Percentiles rank a stretch among this genome's conserved stretches.
phyloP scores from a whole-genome alignment of 2,888 invertebrate species.

The Leptopilina myrica region DNA sequence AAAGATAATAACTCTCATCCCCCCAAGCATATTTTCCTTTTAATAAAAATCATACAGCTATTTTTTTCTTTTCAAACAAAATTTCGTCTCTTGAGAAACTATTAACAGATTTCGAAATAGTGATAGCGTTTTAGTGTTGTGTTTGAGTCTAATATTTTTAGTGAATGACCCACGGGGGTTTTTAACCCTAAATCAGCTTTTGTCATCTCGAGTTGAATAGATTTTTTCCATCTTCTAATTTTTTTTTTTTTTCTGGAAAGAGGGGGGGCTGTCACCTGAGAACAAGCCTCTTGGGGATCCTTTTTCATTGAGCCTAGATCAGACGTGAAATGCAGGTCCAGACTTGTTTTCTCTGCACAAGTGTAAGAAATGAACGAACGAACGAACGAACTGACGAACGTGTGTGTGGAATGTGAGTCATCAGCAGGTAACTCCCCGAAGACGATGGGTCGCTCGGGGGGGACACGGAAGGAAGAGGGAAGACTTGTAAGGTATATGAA shows the following conservation, averaged over 20 bases:
- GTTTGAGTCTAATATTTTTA: background rate
- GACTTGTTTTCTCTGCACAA: constrained; percentile 52
- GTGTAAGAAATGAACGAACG: constrained; percentile 51
- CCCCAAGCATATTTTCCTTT: no score
- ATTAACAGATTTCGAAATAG: constrained; percentile 3
- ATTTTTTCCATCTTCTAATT: background rate
- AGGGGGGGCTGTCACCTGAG: background rate
- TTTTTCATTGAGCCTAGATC: constrained; percentile 12
- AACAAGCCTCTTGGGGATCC: background rate
- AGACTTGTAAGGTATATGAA: constrained; percentile 5
- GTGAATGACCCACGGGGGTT: constrained; percentile 12
- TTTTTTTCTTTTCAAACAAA: background rate
- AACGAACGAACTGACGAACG: background rate
- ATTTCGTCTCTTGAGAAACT: background rate
- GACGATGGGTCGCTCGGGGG: background rate
- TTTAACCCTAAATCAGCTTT: constrained; percentile 20
- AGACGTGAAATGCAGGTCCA: constrained; percentile 44
- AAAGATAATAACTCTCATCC: no score
- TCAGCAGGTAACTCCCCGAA: constrained; percentile 52
- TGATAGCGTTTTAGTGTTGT: background rate
- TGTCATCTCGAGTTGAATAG: constrained; percentile 8
- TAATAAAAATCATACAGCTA: background rate
- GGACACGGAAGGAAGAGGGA: constrained; percentile 49
- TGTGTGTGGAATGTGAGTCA: constrained; percentile 60
- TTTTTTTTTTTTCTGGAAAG: no score